Conservation (phyloP, 2,888 invertebrate species). For the Drosophila colorata region DNA sequence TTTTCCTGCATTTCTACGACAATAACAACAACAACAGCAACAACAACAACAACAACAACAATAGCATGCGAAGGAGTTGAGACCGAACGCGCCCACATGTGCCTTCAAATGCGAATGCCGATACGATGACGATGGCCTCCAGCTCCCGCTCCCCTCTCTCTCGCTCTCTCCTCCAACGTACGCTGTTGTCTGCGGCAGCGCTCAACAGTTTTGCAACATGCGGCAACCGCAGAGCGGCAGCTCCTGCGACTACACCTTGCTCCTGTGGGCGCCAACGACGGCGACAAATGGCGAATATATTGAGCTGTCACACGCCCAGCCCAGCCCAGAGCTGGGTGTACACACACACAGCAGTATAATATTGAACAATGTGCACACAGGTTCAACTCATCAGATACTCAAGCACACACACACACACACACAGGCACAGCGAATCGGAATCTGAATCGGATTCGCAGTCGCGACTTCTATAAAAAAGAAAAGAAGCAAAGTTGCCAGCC, state of each 20-base stretch:
- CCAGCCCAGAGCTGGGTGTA: constrained; percentile 10
- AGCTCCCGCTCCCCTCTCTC: not conserved
- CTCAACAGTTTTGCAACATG: constrained; percentile 77
- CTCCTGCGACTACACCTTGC: constrained; percentile 41
- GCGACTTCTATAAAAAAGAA: constrained; percentile 44
- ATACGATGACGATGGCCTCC: constrained; percentile 21
- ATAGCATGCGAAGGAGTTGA: constrained; percentile 33
- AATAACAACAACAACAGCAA: constrained; percentile 28
- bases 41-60: constrained; percentile 16
- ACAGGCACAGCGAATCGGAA: constrained; percentile 49
- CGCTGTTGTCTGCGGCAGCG: constrained; percentile 54
- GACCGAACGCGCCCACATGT: constrained; percentile 51
- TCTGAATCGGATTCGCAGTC: constrained; percentile 60
- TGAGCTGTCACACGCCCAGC: constrained; percentile 73
- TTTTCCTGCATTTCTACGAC: constrained; percentile 79
- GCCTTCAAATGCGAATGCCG: constrained; percentile 31
- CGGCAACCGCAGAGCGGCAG: constrained; percentile 52
- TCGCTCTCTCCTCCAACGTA: constrained; percentile 2
- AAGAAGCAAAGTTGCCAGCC: constrained; percentile 34
- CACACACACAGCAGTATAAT: constrained; percentile 37
- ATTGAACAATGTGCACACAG: constrained; percentile 73
- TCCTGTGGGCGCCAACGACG: constrained; percentile 55
- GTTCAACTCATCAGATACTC: constrained; percentile 49
- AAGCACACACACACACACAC: constrained; percentile 3
- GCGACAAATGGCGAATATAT: constrained; percentile 81